phyloP scores from a whole-genome alignment of 2,888 invertebrate species.

The Sabatieria punctata region DNA sequence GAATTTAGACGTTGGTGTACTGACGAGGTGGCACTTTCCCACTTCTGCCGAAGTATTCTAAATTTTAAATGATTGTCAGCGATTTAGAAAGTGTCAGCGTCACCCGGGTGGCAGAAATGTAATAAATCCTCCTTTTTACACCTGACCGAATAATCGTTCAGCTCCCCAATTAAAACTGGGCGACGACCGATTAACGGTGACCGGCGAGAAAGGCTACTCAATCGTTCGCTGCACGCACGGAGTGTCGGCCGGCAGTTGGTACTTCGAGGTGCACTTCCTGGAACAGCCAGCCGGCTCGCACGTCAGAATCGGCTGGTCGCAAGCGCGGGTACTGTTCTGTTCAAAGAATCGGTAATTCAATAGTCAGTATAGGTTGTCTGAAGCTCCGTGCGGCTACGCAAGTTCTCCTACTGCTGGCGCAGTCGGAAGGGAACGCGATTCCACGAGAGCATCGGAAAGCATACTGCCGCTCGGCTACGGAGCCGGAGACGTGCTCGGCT shows the following conservation, averaged over 20 bases:
- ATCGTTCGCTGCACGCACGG: constrained; percentile 80
- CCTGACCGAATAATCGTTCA: too few relatives aligned
- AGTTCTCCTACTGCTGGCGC: constrained; percentile 95
- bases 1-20: too few relatives aligned
- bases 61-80: too few relatives aligned
- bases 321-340: too few relatives aligned
- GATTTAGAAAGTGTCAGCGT: too few relatives aligned
- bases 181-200: constrained; percentile 76
- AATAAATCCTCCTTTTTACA: background rate
- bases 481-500: constrained; percentile 78
- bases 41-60: too few relatives aligned
- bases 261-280: constrained; percentile 76
- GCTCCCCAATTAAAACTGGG: constrained; percentile 79
- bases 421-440: constrained; percentile 60
- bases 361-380: constrained; percentile 79
- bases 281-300: constrained; percentile 89
- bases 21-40: too few relatives aligned
- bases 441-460: constrained; percentile 73
- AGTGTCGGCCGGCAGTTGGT: constrained; percentile 77
- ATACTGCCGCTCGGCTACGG: constrained; percentile 55
- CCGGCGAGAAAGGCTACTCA: constrained; percentile 72
- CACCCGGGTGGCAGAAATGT: background rate
- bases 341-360: too few relatives aligned
- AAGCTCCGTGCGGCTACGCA: constrained; percentile 86
- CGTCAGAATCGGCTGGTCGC: constrained; percentile 82